Evolutionary conservation across 2,797 vertebrate species (phyloP), one percentile per base, ranked within the genome.

Genomic region (Eulemur rubriventer): DNA sequence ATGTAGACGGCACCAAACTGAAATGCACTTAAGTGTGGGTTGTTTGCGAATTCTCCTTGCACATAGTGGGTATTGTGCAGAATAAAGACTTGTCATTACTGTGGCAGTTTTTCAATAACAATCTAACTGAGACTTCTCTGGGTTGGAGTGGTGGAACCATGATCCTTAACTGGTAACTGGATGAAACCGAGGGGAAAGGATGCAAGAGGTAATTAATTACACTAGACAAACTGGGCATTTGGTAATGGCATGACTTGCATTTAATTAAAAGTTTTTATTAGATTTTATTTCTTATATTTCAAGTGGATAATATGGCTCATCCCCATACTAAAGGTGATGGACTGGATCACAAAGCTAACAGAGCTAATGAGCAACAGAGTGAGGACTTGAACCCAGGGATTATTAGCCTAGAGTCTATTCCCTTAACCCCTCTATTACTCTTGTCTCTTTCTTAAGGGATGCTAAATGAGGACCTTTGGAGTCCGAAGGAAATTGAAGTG

Each of bases 241-340:
- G 52, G 28, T 35, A 93, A 94, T 52, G 17, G 12, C 30, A 80
- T 50, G 20, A 41, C 24, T 67, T 84, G 24, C 20, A 30, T 55
- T 81, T 79, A 67, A 35, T 83, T 48, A 61, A 46, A 20, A 65
- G 52, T 22, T 88, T 80, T 65, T 46, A 50, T 41, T 61, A 94
- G 78, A 61, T 81, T 97, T 63, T 65, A 94, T 86, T 84, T 84
- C 94, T 73, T 38, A 76, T 91, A 57, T 80, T 85, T 89, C 16
- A 86, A 72, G 52, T 50, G 24, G 41, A 24, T 93, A 46, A 41
- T 24, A 65, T 24, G 48, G 83, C 38, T 59, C 75, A 55, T 17
- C 28, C 18, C 33, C 52, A 26, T 35, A 28, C 28, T 80, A 73
- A 89, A 94, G 43, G n/a, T 38, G 13, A 78, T 48, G 4, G 69